Percentiles rank a stretch among this genome's conserved stretches.
Evolutionary conservation across 2,113 vertebrate species (phyloP).

Genomic region (Lepisosteus osseus): DNA sequence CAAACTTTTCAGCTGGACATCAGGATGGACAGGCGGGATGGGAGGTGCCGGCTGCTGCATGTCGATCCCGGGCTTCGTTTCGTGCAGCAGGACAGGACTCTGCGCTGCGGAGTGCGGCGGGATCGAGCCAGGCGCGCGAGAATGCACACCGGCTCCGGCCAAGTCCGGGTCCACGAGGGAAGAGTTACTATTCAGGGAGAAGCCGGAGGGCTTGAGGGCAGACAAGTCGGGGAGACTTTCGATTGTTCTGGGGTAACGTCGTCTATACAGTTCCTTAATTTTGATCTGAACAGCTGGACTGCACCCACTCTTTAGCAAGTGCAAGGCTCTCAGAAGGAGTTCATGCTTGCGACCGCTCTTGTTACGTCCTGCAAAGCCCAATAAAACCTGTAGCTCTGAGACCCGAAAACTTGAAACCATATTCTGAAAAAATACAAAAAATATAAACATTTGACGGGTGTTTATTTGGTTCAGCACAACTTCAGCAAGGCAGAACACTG

Average conservation of each 20-base stretch:
- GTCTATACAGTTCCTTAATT: slow-evolving; percentile 76
- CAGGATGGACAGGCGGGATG: slow-evolving; percentile 89
- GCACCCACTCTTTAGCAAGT: slow-evolving; percentile 79
- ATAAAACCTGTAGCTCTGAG: slow-evolving; percentile 81
- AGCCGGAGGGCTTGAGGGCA: slow-evolving; percentile 50
- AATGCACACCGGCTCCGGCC: slow-evolving; percentile 56
- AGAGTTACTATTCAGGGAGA: slow-evolving; percentile 58
- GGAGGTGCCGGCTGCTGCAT: slow-evolving; percentile 81
- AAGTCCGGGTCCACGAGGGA: slow-evolving; percentile 60
- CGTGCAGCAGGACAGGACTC: slow-evolving; percentile 64
- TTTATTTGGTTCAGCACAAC: fast-evolving
- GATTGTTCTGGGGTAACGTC: slow-evolving; percentile 70
- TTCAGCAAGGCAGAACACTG: too few species aligned
- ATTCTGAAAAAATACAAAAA: slow-evolving; percentile 60
- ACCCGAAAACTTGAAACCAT: slow-evolving; percentile 87
- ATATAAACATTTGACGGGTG: background rate
- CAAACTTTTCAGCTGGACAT: slow-evolving; percentile 88
- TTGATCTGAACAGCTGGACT: slow-evolving; percentile 78
- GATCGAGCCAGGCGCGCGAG: slow-evolving; percentile 62
- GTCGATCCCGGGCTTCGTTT: slow-evolving; percentile 76
- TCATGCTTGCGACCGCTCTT: slow-evolving; percentile 84
- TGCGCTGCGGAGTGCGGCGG: slow-evolving; percentile 60
- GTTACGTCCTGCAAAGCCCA: slow-evolving; percentile 83
- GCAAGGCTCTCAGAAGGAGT: slow-evolving; percentile 80
- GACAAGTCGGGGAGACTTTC: slow-evolving; percentile 70